Evolutionary conservation across 2,797 vertebrate species (phyloP).

Genomic region (Falco concolor): DNA sequence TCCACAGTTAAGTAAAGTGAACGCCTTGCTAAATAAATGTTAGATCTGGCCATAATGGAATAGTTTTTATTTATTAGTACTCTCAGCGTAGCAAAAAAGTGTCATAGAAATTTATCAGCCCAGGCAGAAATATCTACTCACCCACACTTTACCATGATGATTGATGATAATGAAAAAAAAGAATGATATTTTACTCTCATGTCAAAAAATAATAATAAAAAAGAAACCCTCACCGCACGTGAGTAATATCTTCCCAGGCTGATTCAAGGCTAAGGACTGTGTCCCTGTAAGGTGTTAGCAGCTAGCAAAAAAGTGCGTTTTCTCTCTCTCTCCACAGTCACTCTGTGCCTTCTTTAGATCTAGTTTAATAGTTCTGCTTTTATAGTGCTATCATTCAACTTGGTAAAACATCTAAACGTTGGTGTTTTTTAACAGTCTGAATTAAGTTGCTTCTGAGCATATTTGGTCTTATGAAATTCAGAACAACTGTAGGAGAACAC

Average conservation of each 20-base stretch:
- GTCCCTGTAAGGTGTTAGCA: not conserved
- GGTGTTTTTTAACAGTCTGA: not conserved
- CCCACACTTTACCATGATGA: slow-evolving; percentile 16
- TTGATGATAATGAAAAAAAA: slow-evolving; percentile 64
- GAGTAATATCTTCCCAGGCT: not conserved
- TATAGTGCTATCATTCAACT: not conserved
- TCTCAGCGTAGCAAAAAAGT: slow-evolving; percentile 54
- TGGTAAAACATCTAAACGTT: not conserved
- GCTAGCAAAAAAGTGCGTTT: not conserved
- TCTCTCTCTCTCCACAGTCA: not conserved
- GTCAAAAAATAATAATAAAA: not conserved
- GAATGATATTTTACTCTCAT: slow-evolving; percentile 40
- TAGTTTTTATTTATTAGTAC: slow-evolving; percentile 68
- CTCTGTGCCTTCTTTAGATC: not conserved
- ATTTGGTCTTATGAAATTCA: not conserved
- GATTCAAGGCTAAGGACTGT: not conserved
- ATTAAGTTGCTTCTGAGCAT: not conserved
- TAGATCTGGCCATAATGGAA: slow-evolving; percentile 59
- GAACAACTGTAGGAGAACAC: not conserved
- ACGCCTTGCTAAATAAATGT: slow-evolving; percentile 40
- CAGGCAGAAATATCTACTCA: slow-evolving; percentile 50
- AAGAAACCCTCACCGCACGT: not conserved
- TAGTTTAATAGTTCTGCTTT: not conserved
- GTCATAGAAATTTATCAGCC: slow-evolving; percentile 61
- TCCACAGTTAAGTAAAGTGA: slow-evolving; percentile 52